These are phyloP conservation scores for Archocentrus centrarchus DNA, from an alignment of 2,113 vertebrate genomes.

Conservation along the genomic window DNA sequence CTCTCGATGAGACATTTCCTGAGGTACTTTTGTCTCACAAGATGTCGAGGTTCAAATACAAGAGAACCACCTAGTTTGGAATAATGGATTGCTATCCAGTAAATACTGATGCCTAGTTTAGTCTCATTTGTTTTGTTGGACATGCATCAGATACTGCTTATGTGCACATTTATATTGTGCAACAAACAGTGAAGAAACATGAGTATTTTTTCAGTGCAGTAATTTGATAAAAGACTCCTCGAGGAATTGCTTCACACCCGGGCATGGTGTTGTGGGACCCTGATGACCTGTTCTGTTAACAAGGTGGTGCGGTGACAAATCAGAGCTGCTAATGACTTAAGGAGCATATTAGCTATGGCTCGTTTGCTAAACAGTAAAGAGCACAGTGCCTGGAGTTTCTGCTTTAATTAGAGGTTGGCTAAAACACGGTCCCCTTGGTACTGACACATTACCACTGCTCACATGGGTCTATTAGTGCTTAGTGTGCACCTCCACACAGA, in stretches of 20 bases:
- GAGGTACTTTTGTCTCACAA: not conserved
- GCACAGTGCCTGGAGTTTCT: constrained; percentile 85
- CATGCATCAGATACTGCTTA: not conserved
- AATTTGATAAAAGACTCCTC: constrained; percentile 64
- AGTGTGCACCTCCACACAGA: constrained; percentile 32
- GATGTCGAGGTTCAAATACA: not conserved
- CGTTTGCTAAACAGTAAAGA: constrained; percentile 87
- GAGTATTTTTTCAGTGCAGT: not conserved
- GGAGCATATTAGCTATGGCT: constrained; percentile 93
- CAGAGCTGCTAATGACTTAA: constrained; percentile 94
- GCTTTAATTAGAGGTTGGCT: constrained; percentile 91
- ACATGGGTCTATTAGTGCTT: constrained; percentile 45
- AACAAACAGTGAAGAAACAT: not conserved
- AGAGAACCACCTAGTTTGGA: not conserved
- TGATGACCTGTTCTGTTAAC: constrained; percentile 56
- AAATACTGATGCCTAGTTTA: not conserved
- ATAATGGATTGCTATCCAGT: not conserved
- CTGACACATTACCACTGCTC: constrained; percentile 58
- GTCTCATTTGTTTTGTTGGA: not conserved
- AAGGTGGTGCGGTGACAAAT: constrained; percentile 82
- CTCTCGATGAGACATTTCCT: not conserved
- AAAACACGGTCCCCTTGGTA: constrained; percentile 87
- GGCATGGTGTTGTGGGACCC: constrained; percentile 35
- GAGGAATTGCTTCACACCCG: constrained; percentile 81
- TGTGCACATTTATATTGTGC: not conserved